phyloP scores from a whole-genome alignment of 2,888 invertebrate species.

The Drosophila mulleri region DNA sequence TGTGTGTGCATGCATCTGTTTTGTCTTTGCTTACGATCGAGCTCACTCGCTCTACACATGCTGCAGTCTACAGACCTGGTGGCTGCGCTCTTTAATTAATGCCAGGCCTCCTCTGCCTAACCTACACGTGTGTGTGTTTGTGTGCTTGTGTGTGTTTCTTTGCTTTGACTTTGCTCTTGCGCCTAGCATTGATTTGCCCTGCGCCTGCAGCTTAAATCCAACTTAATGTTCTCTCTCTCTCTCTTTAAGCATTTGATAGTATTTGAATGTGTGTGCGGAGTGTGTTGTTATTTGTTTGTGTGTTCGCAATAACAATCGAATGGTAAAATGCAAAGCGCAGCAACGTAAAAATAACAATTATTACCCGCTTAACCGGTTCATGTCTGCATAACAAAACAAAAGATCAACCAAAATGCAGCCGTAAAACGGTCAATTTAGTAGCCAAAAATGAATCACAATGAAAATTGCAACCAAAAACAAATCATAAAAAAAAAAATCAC shows the following conservation, averaged over 20 bases:
- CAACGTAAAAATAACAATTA: conserved; percentile 48
- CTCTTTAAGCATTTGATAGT: background rate
- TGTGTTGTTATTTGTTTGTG: background rate
- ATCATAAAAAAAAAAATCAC: conserved; percentile 1
- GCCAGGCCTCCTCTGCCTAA: background rate
- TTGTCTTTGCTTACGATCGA: conserved; percentile 1
- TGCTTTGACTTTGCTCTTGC: background rate
- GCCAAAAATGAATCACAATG: conserved; percentile 59
- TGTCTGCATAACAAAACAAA: conserved; percentile 37
- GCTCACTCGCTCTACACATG: background rate
- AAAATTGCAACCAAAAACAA: conserved; percentile 47
- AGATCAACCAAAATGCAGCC: conserved; percentile 25
- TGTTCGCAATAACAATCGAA: conserved; percentile 46
- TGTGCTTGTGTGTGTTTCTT: background rate
- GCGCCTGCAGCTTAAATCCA: conserved; percentile 34
- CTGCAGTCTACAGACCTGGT: background rate
- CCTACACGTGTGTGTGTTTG: background rate
- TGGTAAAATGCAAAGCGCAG: conserved; percentile 42
- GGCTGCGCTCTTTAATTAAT: conserved; percentile 6
- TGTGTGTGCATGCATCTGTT: background rate
- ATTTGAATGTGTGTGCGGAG: background rate
- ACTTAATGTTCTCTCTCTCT: background rate
- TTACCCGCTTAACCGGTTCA: conserved; percentile 53
- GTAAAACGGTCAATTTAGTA: conserved; percentile 46
- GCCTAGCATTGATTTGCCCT: background rate